A percentile compares a stretch with the other conserved stretches of the same genome.
These are phyloP conservation scores for Carcharodon carcharias DNA, from an alignment of 2,797 vertebrate species.

Conservation along the genomic window DNA sequence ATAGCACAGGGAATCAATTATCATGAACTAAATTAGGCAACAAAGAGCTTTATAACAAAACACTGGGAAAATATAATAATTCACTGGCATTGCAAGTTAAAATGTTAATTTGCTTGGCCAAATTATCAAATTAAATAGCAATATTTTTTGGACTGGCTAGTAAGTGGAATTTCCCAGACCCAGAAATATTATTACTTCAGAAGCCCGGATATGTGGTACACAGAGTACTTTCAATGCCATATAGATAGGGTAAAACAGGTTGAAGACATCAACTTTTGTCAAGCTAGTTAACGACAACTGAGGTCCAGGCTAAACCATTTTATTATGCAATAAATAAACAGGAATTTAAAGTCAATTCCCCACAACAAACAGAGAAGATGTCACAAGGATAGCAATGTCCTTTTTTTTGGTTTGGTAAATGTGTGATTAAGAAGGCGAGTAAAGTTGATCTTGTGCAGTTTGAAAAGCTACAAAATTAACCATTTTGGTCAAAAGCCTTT, in stretches of 20 bases:
- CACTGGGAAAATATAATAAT: background rate
- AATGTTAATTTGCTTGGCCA: background rate
- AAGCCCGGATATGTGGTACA: background rate
- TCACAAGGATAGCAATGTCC: background rate
- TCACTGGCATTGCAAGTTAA: background rate
- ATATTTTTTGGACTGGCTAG: background rate
- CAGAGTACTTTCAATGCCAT: background rate
- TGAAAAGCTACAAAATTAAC: background rate
- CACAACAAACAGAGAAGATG: background rate
- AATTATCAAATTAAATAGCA: background rate
- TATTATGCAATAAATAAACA: background rate
- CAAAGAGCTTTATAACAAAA: background rate
- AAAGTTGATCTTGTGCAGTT: background rate
- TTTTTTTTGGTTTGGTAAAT: background rate
- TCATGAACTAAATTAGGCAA: background rate
- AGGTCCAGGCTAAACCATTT: background rate
- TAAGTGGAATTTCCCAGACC: background rate
- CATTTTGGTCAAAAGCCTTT: background rate
- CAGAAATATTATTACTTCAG: background rate
- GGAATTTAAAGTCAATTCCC: background rate
- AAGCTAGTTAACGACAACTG: background rate
- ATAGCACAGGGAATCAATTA: background rate
- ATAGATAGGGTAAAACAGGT: background rate
- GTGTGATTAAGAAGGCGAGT: background rate
- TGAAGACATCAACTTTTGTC: background rate